These are phyloP conservation scores for Margarornis squamiger DNA, from an alignment of 2,797 vertebrate species.

Conservation along the genomic window DNA sequence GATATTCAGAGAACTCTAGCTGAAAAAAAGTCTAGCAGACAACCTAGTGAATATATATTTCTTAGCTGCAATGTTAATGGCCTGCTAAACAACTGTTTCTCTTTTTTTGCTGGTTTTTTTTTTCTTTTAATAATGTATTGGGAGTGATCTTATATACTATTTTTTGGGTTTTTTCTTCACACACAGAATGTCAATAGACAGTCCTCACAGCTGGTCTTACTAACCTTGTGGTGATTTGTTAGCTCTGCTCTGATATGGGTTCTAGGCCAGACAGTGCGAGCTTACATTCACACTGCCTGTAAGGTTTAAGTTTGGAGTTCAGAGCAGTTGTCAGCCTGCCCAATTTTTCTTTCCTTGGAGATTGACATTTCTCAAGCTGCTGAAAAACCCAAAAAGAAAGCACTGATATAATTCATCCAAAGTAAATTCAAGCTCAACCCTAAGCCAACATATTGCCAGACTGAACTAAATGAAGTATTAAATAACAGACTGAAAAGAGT, in stretches of 20 bases:
- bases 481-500: background rate
- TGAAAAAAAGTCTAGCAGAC: background rate
- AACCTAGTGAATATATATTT: background rate
- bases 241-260: background rate
- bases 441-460: background rate
- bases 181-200: background rate
- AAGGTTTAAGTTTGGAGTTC: background rate
- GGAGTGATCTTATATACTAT: background rate
- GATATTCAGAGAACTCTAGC: background rate
- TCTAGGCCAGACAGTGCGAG: background rate
- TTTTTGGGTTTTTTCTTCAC: background rate
- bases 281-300: background rate
- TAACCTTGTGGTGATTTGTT: background rate
- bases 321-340: background rate
- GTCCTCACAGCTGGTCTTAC: background rate
- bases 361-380: background rate
- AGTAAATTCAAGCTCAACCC: background rate
- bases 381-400: background rate
- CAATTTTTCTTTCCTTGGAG: background rate
- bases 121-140: background rate
- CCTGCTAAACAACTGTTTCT: background rate
- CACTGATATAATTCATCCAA: background rate
- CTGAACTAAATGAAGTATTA: background rate
- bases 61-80: background rate
- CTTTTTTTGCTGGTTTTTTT: no score